phyloP scores from a whole-genome alignment of 2,113 vertebrate genomes.

The Ailurus styani region DNA sequence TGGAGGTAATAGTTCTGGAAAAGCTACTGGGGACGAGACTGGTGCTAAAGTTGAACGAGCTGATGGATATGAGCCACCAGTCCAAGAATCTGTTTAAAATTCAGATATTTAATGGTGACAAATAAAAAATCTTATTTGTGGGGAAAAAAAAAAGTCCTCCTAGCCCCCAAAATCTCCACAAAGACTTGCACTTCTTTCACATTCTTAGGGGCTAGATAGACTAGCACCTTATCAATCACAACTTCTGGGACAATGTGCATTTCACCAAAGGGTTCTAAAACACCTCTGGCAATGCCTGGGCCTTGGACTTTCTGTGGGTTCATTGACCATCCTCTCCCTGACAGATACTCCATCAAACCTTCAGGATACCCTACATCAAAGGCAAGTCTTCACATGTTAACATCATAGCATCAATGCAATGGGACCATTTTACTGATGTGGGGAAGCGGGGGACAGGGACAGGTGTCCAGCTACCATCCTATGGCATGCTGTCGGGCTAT shows the following conservation, averaged over 20 bases:
- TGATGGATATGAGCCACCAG: too few relatives aligned
- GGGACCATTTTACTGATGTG: background rate
- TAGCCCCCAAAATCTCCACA: background rate
- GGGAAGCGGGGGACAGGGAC: background rate
- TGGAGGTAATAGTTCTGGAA: too few relatives aligned
- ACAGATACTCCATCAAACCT: background rate
- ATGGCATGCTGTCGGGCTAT: background rate
- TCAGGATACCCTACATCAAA: background rate
- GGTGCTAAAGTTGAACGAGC: too few relatives aligned
- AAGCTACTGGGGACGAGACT: too few relatives aligned
- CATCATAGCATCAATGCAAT: background rate
- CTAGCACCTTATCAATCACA: background rate
- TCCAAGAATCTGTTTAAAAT: too few relatives aligned
- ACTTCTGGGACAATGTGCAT: background rate
- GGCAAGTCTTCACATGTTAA: background rate
- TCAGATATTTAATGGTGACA: too few relatives aligned
- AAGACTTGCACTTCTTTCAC: background rate
- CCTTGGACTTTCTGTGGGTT: background rate
- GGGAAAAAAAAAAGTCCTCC: background rate
- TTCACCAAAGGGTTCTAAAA: background rate
- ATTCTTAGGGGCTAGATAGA: background rate
- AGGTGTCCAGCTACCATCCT: background rate
- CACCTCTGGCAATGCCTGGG: background rate
- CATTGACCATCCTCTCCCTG: background rate
- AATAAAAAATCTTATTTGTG: too few relatives aligned